Evolutionary conservation across 37 sponge, comb jelly and placozoan species (phyloP), one percentile per base, ranked within the genome.

Genomic region (Cliona cf. orientalis): DNA sequence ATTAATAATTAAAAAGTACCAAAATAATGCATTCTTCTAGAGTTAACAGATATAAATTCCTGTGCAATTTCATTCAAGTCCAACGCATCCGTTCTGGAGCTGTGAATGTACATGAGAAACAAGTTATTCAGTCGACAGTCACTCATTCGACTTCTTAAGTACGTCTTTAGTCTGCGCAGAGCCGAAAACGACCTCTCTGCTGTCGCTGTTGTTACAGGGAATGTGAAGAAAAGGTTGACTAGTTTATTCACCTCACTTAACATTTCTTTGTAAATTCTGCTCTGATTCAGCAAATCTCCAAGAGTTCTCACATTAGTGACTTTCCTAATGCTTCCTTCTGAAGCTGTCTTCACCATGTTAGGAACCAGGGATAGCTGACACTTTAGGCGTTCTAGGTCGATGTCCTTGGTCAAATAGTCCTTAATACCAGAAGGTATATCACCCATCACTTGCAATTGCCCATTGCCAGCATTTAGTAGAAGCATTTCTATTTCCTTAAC

Each of bases 241-340:
- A 64, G 37, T 45, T 66, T 78, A 55, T 66, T 33, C 5, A 80
- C 58, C 56, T 80, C 80, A 38, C 44, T 44, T 23, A 80, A 60
- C 80, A 80, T 80, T 34, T 29, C 33, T 19, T 69, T 69, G 70
- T 80, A 80, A 33, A 80, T 80, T 3, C n/a, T 2, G 37, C 41
- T 69, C 36, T 68, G 55, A 34, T 67, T 55, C 56, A 80, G 53
- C 28, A 46, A 19, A 56, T 19, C 35, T 17, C 46, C 58, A 34
- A 80, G 66, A 31, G 69, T 80, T 49, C 58, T 44, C 59, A 69
- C 80, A 69, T 45, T 80, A 23, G 70, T 80, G 28, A 80, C 58
- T 49, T 17, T 26, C 38, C 6, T 32, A 36, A 38, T 61, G 22
- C 63, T 32, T 22, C 33, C 44, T 62, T 21, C 17, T 63, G 66